Base-by-base conservation (phyloP, 2,888 invertebrate genomes). In the Anagyrus pseudococci region DNA sequence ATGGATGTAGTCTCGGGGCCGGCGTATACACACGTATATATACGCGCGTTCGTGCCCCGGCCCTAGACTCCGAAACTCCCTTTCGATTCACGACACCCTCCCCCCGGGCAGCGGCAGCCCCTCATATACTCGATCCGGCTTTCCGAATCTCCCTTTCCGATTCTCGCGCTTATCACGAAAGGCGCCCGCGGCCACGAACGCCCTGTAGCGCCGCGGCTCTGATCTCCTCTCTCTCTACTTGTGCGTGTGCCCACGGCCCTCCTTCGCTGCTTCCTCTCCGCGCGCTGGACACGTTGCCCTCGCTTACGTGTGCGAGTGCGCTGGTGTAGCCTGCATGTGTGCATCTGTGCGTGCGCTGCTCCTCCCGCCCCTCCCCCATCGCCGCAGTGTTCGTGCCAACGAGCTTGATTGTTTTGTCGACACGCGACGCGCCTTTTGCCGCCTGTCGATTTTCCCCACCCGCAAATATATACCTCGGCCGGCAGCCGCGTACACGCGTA, bases 1-100 rank as follows among this genome's bases (percentile, higher is more conserved):
- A 80, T 79, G 77, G 80, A 79, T 79, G 75, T 75, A n/a, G 49
- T 22, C 17, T 8, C 2, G 43, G 43, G 19, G 7, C 25, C 25
- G 20, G 23, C 8, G 20, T 1, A 47, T 22, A 10, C 23, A 20
- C 22, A 20, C 23, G 22, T 25, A 43, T 4, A 17, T 43, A n/a
- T 43, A 43, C 43, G 7, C 43, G 17, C 2, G 17, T 8, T 13
- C 1, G 33, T 8, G 33, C 33, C 33, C 6, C 33, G 33, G 13
- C 13, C 33, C 1, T n/a, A n/a, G 33, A 37, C 13, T 10, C 33
- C 33, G 33, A 4, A 37, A 37, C 13, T 37, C 15, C 33, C 33
- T 19, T 46, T 52, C 59, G 59, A 59, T 56, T 41, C 50, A 33
- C 55, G 46, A 59, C 33, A 37, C 19, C 49, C 64, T 43, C 50